phyloP scores from a whole-genome alignment of 2,888 invertebrate species.

The Pollenia labialis region DNA sequence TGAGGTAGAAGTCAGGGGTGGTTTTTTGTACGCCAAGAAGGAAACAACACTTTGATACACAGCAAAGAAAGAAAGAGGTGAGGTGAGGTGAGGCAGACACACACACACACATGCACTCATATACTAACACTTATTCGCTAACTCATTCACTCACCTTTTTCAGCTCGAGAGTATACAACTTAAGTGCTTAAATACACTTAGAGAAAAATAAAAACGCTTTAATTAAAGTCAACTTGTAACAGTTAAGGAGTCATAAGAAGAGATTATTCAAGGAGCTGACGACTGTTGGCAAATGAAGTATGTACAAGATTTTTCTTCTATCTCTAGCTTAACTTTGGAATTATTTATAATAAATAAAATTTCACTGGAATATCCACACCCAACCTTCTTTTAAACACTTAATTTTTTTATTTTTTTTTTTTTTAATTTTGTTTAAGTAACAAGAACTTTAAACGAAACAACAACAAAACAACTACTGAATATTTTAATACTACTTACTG shows the following conservation, averaged over 20 bases:
- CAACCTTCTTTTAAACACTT: background rate
- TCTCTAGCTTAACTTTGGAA: background rate
- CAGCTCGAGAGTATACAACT: conserved; percentile 47
- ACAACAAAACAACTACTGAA: conserved; percentile 6
- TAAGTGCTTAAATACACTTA: conserved; percentile 59
- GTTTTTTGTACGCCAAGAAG: background rate
- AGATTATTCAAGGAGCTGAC: background rate
- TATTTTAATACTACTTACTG: conserved; percentile 87
- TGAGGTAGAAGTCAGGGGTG: background rate
- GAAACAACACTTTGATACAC: conserved; percentile 15
- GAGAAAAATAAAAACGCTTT: conserved; percentile 43
- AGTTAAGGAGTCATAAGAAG: conserved; percentile 30
- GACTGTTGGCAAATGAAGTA: conserved; percentile 48
- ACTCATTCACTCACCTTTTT: conserved; percentile 8
- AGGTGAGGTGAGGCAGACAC: conserved; percentile 25
- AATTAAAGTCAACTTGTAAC: conserved; percentile 61
- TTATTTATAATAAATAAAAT: background rate
- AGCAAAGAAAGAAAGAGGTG: conserved; percentile 21
- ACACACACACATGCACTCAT: background rate
- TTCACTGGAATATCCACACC: background rate
- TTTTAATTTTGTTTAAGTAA: background rate
- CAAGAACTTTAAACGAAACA: background rate
- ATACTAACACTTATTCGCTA: background rate
- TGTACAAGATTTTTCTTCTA: conserved; percentile 19
- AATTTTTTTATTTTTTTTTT: background rate